Conservation (phyloP, 2,113 vertebrate genomes). For the Colius striatus region DNA sequence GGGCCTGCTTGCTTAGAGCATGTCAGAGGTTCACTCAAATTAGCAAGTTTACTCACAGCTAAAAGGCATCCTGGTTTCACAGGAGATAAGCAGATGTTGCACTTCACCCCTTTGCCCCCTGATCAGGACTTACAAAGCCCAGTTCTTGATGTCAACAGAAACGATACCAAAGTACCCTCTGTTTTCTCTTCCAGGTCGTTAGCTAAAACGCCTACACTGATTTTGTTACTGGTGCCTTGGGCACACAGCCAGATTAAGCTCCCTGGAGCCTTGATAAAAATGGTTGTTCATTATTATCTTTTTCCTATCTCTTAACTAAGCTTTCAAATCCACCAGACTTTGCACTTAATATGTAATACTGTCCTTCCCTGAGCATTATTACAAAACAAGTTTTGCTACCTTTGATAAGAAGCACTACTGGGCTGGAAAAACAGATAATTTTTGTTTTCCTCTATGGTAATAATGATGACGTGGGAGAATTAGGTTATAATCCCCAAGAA, state of each 20-base stretch:
- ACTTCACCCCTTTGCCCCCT: not conserved
- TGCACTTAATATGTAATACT: not conserved
- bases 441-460: not conserved
- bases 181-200: constrained; percentile 44
- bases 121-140: not conserved
- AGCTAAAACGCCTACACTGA: not conserved
- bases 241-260: not conserved
- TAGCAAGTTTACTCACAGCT: not conserved
- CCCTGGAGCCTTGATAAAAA: not conserved
- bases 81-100: constrained; percentile 31
- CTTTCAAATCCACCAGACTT: constrained; percentile 21
- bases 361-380: not conserved
- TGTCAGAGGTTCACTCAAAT: not conserved
- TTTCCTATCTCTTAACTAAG: constrained; percentile 4
- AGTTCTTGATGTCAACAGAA: constrained; percentile 27
- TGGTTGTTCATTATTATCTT: not conserved
- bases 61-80: not conserved
- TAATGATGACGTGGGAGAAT: not conserved
- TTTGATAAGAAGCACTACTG: not conserved
- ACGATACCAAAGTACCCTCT: not conserved
- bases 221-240: not conserved
- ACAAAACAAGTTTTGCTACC: not conserved
- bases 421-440: not conserved
- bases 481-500: not conserved
- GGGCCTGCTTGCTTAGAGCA: not conserved